Evolutionary conservation across 2,113 vertebrate species (phyloP).

Genomic region (Corythoichthys haematopterus): DNA sequence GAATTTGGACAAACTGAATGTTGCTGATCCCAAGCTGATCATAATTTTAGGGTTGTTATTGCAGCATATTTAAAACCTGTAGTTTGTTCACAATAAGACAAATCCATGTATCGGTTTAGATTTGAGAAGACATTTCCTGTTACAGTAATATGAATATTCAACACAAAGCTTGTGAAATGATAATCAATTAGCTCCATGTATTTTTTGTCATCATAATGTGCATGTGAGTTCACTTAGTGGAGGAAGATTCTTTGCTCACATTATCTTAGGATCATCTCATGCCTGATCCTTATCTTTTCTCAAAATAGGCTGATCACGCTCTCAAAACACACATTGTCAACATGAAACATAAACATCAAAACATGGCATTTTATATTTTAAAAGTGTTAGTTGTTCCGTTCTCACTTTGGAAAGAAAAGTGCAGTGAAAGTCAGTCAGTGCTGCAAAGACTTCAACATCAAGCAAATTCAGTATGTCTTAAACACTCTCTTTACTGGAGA

Average conservation of each 20-base stretch:
- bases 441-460: conserved; percentile 15
- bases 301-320: not conserved
- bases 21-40: not conserved
- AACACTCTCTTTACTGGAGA: conserved; percentile 75
- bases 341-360: not conserved
- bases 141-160: not conserved
- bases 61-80: not conserved
- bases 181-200: not conserved
- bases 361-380: conserved; percentile 20
- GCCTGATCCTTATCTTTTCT: not conserved
- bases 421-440: conserved; percentile 14
- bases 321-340: conserved; percentile 3
- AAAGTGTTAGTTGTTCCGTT: conserved; percentile 12
- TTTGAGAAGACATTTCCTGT: not conserved
- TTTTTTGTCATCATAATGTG: not conserved
- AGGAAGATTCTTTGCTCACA: not conserved
- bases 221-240: not conserved
- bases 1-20: not conserved
- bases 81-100: not conserved
- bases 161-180: not conserved
- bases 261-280: not conserved
- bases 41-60: not conserved
- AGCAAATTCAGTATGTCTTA: conserved; percentile 1
- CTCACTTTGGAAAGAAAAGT: conserved; percentile 9
- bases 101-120: not conserved